phyloP scores from a whole-genome alignment of 2,888 invertebrate genomes.

The Nudaria mundana region DNA sequence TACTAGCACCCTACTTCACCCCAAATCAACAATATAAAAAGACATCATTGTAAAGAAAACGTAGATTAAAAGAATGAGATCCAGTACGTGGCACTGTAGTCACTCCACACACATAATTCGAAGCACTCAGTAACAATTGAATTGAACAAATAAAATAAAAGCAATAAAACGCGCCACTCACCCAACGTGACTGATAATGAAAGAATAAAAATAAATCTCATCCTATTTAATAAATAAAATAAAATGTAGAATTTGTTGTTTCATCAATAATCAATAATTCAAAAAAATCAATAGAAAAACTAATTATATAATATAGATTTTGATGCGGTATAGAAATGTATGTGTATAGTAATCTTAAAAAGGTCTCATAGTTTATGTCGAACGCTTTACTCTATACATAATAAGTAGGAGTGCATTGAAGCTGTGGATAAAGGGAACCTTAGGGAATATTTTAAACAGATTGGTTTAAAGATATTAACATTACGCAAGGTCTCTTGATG shows the following conservation, averaged over 20 bases:
- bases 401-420: conserved; percentile 11
- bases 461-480: conserved; percentile 9
- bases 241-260: too few relatives aligned
- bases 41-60: too few relatives aligned
- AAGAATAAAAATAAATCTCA: conserved; percentile 20
- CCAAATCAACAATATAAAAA: too few relatives aligned
- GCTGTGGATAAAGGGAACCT: conserved; percentile 24
- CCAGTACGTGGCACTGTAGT: not conserved
- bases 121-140: conserved; percentile 16
- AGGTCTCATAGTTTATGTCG: conserved; percentile 3
- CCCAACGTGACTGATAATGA: conserved; percentile 14
- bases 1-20: too few relatives aligned
- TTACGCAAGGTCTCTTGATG: too few relatives aligned
- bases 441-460: conserved; percentile 15
- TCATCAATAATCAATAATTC: too few relatives aligned
- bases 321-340: too few relatives aligned
- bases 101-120: conserved; percentile 7
- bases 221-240: conserved; percentile 3
- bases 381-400: conserved; percentile 8
- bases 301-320: too few relatives aligned
- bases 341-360: not conserved
- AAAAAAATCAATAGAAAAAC: too few relatives aligned
- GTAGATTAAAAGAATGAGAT: not conserved
- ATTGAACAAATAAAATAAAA: conserved; percentile 18
- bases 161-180: conserved; percentile 24